phyloP scores from a whole-genome alignment of 2,797 vertebrate species.

The Paguma larvata region DNA sequence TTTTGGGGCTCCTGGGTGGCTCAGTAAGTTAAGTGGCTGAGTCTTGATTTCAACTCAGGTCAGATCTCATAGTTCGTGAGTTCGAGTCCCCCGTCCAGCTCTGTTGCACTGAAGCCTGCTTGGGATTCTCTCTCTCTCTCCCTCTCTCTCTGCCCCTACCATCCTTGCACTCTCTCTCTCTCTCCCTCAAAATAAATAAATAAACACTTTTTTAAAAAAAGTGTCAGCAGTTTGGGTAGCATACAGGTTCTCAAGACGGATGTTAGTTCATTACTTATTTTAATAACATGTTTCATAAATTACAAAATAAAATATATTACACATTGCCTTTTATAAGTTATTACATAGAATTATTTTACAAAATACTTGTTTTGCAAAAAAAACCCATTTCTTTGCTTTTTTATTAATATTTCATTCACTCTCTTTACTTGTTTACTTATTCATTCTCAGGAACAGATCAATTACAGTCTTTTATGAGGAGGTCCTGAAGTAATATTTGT shows the following conservation, averaged over 20 bases:
- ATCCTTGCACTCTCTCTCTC: no score
- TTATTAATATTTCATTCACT: background rate
- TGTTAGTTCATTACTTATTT: background rate
- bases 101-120: no score
- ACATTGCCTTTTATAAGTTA: background rate
- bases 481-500: background rate
- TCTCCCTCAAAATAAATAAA: no score
- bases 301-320: background rate
- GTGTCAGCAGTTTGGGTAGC: background rate
- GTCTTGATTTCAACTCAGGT: no score
- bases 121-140: no score
- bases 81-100: no score
- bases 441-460: background rate
- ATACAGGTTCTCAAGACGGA: background rate
- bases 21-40: no score
- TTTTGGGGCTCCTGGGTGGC: background rate
- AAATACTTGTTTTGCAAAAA: background rate
- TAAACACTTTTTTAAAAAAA: background rate
- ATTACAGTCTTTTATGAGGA: background rate
- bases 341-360: background rate
- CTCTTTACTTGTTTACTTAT: background rate
- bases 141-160: no score
- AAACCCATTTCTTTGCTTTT: background rate
- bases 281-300: background rate
- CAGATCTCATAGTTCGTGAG: no score